Base-by-base conservation (phyloP, 92 coral and sea anemone species). In the Zoanthus sansibaricus region DNA sequence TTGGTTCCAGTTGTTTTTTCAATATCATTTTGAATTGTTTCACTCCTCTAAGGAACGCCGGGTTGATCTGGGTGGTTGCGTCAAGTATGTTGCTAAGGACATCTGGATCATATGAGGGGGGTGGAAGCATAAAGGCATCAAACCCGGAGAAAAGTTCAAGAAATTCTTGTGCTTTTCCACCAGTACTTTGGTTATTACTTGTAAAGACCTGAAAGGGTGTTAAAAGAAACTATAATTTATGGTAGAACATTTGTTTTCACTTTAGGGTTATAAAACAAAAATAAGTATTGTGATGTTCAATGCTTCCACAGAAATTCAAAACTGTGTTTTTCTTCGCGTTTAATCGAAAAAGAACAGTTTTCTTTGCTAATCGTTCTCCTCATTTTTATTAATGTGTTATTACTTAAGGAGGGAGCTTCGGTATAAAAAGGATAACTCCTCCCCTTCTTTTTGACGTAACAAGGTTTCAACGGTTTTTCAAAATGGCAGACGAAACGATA, bases 131-230 rank as follows among this genome's bases (percentile, higher is more conserved):
- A 49, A 79, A 79, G 42, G 84, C 84, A 44, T 79, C 84, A 79
- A 79, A 79, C n/a, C 84, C 84, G 32, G 84, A 79, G 73, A 79
- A 79, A 48, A 79, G 62, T 56, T 79, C 58, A 6, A 79, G 84
- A 12, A 79, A 42, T 17, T 79, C 84, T 45, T 44, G 84, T n/a
- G 84, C 72, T 1, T 48, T 25, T 14, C 83, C 83, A 16, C 70
- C 69, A 13, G 83, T 21, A 11, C 44, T 32, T 31, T 52, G 37
- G 10, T 68, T 66, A 79, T 18, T 52, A 79, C 72, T 11, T 61
- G 73, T 62, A 46, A 79, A 79, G 37, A 79, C 73, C 84, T 79
- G 44, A 6, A 21, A n/a, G 45, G 9, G 17, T 8, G 32, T 30
- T 69, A 32, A 16, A 9, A 17, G 0, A 25, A 12, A 69, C 3